Evolutionary conservation across 2,888 invertebrate species (phyloP).

Genomic region (Drosophila falleni): DNA sequence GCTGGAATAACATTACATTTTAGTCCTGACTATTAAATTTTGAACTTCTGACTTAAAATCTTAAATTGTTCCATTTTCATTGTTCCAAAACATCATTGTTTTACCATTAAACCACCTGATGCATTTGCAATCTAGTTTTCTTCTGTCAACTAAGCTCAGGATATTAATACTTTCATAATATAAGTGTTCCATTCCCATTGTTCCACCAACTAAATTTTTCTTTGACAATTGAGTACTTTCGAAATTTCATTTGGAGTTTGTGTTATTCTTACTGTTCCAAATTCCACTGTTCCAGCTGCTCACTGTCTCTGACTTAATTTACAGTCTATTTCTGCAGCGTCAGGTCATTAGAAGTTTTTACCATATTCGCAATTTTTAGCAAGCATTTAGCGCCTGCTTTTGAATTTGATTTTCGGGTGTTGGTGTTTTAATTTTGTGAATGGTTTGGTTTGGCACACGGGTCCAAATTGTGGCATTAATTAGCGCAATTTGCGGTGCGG

Average conservation of each 20-base stretch:
- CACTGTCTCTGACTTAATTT: background rate
- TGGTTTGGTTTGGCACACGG: slow-evolving; percentile 10
- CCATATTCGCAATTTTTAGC: slow-evolving; percentile 14
- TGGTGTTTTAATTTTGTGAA: background rate
- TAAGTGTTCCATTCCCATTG: background rate
- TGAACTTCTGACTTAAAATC: background rate
- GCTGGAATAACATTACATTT: background rate
- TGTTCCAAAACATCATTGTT: background rate
- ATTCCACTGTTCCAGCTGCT: background rate
- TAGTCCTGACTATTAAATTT: background rate
- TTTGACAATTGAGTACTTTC: background rate
- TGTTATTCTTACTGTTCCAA: too few species aligned
- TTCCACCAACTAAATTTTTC: background rate
- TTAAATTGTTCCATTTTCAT: background rate
- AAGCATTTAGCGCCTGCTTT: slow-evolving; percentile 20
- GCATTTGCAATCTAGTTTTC: background rate
- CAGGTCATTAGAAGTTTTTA: background rate
- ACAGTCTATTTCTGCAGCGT: background rate
- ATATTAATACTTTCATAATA: background rate
- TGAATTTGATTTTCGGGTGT: background rate
- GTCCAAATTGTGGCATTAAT: slow-evolving; percentile 43
- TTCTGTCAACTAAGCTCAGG: too few species aligned
- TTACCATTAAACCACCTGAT: background rate
- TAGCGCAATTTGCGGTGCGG: slow-evolving; percentile 41
- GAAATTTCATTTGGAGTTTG: background rate